Evolutionary conservation across 2,113 vertebrate species (phyloP).

Genomic region (Smithornis capensis): DNA sequence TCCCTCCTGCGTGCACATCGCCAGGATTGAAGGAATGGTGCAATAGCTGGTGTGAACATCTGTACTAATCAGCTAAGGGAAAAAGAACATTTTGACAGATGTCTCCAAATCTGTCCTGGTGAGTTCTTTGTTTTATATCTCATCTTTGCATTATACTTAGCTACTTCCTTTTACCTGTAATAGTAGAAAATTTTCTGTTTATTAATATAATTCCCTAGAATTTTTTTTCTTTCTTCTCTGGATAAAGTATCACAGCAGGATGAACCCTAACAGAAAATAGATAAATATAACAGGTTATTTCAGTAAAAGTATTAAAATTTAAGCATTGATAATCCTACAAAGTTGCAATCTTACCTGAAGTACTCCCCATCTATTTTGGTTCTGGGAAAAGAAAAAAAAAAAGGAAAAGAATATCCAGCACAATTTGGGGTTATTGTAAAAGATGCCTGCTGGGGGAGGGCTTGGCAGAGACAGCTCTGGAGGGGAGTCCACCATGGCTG

Average conservation of each 20-base stretch:
- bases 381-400: too few species aligned
- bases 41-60: not conserved
- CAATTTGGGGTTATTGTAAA: not conserved
- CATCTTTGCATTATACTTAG: not conserved
- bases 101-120: not conserved
- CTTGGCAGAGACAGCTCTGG: not conserved
- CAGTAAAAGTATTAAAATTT: not conserved
- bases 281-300: not conserved
- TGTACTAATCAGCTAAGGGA: not conserved
- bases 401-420: not conserved
- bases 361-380: not conserved
- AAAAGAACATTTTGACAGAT: not conserved
- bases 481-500: not conserved
- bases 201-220: not conserved
- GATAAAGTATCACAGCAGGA: not conserved
- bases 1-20: rapidly evolving
- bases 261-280: not conserved
- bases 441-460: not conserved
- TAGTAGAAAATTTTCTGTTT: not conserved
- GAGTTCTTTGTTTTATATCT: not conserved
- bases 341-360: not conserved
- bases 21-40: not conserved
- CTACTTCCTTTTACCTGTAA: not conserved
- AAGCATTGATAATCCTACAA: not conserved
- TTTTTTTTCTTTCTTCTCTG: not conserved